Base-by-base conservation (phyloP, 2,113 vertebrate species). In the Bos javanicus region DNA sequence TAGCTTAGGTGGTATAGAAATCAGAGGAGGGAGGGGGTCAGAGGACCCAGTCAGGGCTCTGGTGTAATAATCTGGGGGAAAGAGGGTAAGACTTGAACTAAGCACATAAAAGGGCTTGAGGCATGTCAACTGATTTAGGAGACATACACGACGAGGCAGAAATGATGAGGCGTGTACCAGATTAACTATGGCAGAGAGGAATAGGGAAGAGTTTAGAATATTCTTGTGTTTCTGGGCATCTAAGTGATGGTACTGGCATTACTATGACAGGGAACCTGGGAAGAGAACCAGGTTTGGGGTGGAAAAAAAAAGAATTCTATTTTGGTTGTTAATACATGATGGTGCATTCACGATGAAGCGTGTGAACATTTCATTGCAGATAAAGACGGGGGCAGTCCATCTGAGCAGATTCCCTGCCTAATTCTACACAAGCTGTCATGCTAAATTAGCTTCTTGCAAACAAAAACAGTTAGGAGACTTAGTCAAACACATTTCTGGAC, bases 371-470 rank as follows among this genome's bases (percentile, higher is more conserved):
- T 88, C 33, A 91, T 6, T 4, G 2, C 17, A 50, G 26, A 17
- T 25, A 60, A 90, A 48, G 46, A 33, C n/a, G 23, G 52, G 33
- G 60, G 11, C 39, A n/a, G 88, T 33, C 15, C n/a, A 13, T 9
- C 5, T 8, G 54, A 50, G 62, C 60, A 48, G 74, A 80, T n/a
- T 90, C n/a, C 39, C 67, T 28, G 15, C 16, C 9, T 39, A 57
- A n/a, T 46, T n/a, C 33, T 5, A 16, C 16, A 2, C 33, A 10
- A 0, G 6, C 7, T 36, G 90, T 28, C 13, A 0, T 39, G 57
- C 8, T 64, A n/a, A 88, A 56, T 81, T 74, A 81, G 46, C 87
- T 39, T 82, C 67, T 50, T 30, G 36, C 36, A 36, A 56, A 60
- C 43, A 39, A 30, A 87, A 62, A 43, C 64, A 25, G 25, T 25